These are phyloP conservation scores for Idaea dimidiata DNA, from an alignment of 2,888 invertebrate species.

Conservation along the genomic window DNA sequence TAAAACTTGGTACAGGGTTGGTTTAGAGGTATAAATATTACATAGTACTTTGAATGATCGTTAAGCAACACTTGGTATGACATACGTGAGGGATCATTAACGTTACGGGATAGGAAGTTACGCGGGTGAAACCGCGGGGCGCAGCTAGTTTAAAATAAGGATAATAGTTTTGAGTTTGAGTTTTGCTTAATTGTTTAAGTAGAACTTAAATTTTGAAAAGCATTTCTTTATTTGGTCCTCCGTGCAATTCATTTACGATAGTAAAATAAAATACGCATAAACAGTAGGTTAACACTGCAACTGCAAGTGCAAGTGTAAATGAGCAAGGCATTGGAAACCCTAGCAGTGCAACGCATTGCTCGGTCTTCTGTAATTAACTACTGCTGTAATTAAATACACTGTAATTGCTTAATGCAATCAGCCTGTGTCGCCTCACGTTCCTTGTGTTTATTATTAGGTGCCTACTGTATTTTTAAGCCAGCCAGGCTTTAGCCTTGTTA, in stretches of 20 bases:
- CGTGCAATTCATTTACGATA: neutral
- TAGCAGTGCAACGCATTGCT: conserved; percentile 52
- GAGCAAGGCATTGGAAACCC: conserved; percentile 69
- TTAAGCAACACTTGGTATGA: no score
- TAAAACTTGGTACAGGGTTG: no score
- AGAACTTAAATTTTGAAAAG: no score
- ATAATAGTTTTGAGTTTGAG: no score
- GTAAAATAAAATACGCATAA: neutral
- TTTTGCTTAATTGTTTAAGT: no score
- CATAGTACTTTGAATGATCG: no score
- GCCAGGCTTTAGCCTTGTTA: neutral
- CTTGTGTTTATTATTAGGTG: neutral
- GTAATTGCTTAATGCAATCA: conserved; percentile 77
- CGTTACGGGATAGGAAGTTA: no score
- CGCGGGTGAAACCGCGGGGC: no score
- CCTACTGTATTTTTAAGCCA: neutral
- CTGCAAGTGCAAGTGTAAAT: conserved; percentile 76
- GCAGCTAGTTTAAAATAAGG: no score
- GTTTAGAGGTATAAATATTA: no score
- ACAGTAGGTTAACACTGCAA: conserved; percentile 25
- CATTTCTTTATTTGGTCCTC: no score
- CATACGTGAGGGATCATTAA: no score
- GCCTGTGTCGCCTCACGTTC: conserved; percentile 17
- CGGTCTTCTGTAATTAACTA: conserved; percentile 75
- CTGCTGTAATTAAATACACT: conserved; percentile 73